These are phyloP conservation scores for Charadrius vociferus DNA, from an alignment of 2,113 vertebrate genomes.

Conservation along the genomic window DNA sequence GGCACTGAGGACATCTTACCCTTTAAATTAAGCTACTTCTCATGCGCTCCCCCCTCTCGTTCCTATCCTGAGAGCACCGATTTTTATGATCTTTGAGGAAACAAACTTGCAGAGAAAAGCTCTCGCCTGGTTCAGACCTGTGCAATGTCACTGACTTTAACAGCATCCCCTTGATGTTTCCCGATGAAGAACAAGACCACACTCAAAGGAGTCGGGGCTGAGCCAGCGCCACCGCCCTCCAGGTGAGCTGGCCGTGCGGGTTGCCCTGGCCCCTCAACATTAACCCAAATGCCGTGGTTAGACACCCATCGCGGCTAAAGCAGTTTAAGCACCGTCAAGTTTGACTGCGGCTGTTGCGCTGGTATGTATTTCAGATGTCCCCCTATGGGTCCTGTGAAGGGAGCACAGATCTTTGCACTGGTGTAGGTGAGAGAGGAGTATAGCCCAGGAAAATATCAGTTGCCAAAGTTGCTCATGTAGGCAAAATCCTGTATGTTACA, in stretches of 20 bases:
- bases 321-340: rapidly evolving
- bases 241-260: background rate
- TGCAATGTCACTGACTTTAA: background rate
- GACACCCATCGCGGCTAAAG: background rate
- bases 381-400: background rate
- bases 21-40: background rate
- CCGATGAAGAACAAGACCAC: background rate
- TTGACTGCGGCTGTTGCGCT: rapidly evolving
- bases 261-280: rapidly evolving
- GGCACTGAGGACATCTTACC: background rate
- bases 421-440: background rate
- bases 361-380: background rate
- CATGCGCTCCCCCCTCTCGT: background rate
- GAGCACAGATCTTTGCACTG: background rate
- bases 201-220: background rate
- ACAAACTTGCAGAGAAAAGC: background rate
- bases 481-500: background rate
- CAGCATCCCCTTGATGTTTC: background rate
- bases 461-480: background rate
- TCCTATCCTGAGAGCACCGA: background rate
- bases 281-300: background rate
- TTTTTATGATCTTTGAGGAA: background rate
- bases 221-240: background rate
- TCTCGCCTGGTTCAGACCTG: background rate
- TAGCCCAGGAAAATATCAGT: background rate